Evolutionary conservation across 2,113 vertebrate genomes (phyloP), one percentile per base, ranked within the genome.

Genomic region (Amia ocellicauda): DNA sequence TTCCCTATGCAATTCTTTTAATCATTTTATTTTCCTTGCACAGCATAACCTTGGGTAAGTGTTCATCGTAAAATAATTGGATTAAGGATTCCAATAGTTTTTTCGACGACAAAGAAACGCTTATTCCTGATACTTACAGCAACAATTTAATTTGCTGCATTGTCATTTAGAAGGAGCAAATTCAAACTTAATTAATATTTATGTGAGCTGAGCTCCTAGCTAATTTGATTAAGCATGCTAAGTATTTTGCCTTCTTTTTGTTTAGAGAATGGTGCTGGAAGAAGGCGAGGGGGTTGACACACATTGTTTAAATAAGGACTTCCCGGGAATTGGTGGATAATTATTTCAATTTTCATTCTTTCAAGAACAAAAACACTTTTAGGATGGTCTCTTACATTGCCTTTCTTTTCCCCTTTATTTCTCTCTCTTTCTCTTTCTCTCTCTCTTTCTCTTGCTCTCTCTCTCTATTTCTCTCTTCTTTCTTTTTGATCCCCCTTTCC

Each of bases 81-180:
- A 60, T 27, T 42, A 23, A 28, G 52, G 24, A 29, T 51, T 3
- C 52, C 28, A 14, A 29, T 41, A 36, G 62, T 63, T 49, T 52
- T 43, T 11, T 36, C 36, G 27, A 16, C 62, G 41, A 64, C 62
- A 61, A 24, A 40, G 47, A 40, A 43, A 50, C 60, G 49, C 45
- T 57, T 54, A 58, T 62, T 64, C 28, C 43, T 40, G 41, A 69
- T 60, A 58, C 62, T 31, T 73, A 72, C 41, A 62, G 56, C 69
- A 68, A 71, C 14, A 69, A 67, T 64, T 74, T 73, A 17, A 80
- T 78, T 74, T 73, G 47, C 59, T 50, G 58, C 63, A 42, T 73
- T 77, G 73, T 69, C 69, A 74, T 71, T 69, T 62, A 64, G 52
- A 55, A 36, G 53, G 31, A 66, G 43, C n/a, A 78, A 17, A 40